These are phyloP conservation scores for Istiophorus platypterus DNA, from an alignment of 2,113 vertebrate genomes.

Conservation along the genomic window DNA sequence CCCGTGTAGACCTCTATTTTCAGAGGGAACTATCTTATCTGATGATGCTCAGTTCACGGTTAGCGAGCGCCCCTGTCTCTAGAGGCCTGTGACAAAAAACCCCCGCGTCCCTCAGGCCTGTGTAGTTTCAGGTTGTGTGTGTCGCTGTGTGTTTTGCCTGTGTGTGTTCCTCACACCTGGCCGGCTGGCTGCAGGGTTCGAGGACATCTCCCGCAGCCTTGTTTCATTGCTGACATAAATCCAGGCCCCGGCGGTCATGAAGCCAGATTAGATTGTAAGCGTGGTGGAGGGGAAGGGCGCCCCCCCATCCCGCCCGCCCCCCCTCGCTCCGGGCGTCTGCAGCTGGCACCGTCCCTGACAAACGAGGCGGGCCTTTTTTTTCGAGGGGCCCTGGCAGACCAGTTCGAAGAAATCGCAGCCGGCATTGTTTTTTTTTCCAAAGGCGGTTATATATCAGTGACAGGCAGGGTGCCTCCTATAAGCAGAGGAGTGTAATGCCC, in stretches of 20 bases:
- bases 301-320: no score
- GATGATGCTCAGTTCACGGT: not conserved
- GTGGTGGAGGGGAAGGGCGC: not conserved
- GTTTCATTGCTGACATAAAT: conserved; percentile 61
- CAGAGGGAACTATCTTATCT: no score
- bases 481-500: conserved; percentile 38
- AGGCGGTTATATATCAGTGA: conserved; percentile 36
- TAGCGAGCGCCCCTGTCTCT: not conserved
- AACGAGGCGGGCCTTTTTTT: conserved; percentile 20
- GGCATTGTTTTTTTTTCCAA: conserved; percentile 54
- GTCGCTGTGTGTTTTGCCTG: not conserved
- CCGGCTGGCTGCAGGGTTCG: conserved; percentile 34
- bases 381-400: conserved; percentile 14
- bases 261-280: conserved; percentile 57
- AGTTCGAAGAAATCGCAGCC: conserved; percentile 8
- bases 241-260: conserved; percentile 28
- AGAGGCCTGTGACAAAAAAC: no score
- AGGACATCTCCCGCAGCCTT: conserved; percentile 32
- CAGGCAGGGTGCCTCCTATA: conserved; percentile 4
- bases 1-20: no score
- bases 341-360: conserved; percentile 20
- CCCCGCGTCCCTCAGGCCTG: rapidly evolving
- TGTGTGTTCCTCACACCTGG: conserved; percentile 41
- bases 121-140: not conserved
- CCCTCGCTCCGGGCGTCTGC: conserved; percentile 19